Percentiles rank a stretch among this genome's conserved stretches.
These are phyloP conservation scores for Burhinus bistriatus DNA, from an alignment of 2,113 vertebrate species.

Conservation along the genomic window DNA sequence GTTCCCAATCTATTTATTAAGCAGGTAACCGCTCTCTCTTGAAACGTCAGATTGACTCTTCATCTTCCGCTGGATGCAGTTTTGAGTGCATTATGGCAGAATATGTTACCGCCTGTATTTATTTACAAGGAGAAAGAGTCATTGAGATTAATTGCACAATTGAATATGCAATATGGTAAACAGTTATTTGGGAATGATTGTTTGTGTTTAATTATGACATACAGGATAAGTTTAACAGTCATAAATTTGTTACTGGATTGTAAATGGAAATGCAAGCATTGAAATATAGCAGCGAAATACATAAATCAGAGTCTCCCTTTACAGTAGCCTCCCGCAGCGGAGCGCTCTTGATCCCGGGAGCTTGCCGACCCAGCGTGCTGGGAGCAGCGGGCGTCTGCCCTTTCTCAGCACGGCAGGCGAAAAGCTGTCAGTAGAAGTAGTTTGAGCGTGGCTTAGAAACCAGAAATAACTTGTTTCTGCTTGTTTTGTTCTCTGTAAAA, in stretches of 20 bases:
- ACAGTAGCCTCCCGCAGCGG: fast-evolving
- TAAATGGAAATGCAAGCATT: not conserved
- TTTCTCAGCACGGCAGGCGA: fast-evolving
- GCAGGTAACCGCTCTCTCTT: not conserved
- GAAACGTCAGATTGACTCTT: not conserved
- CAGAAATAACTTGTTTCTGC: not conserved
- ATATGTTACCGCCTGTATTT: not conserved
- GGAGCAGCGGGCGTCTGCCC: not conserved
- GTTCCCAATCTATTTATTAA: not conserved
- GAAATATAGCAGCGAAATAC: fast-evolving
- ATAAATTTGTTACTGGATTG: slow-evolving; percentile 39
- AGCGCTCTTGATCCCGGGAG: not conserved
- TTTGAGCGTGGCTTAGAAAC: not conserved
- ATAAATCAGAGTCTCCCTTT: not conserved
- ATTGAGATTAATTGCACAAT: slow-evolving; percentile 33
- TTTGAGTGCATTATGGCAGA: not conserved
- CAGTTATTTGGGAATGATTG: slow-evolving; percentile 46
- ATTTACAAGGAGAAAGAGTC: slow-evolving; percentile 18
- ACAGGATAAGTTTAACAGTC: slow-evolving; percentile 2
- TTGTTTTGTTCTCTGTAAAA: not conserved
- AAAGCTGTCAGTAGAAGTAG: not conserved
- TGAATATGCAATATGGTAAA: slow-evolving; percentile 19
- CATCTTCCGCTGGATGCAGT: not conserved
- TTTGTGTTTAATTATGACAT: slow-evolving; percentile 64
- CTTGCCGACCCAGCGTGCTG: not conserved